Conservation (phyloP, 2,113 vertebrate species). For the Solea solea region DNA sequence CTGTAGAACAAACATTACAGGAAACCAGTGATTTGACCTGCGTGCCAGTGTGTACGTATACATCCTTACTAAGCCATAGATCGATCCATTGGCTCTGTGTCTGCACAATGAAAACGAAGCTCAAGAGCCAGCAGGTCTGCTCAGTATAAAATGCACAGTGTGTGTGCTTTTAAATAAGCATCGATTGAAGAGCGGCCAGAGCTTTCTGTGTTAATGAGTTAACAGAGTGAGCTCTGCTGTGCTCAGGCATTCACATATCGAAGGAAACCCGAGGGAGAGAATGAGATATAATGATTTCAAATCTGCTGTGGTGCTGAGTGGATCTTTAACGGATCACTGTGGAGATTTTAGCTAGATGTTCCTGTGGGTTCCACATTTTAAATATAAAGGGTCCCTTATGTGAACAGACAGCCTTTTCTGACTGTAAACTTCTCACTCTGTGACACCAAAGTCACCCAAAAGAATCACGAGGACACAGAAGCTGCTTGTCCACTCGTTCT, state of each 20-base stretch:
- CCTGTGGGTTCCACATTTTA: neutral
- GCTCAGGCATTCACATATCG: slow-evolving; percentile 23
- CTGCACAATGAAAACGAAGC: slow-evolving; percentile 25
- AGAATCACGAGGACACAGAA: too few relatives aligned
- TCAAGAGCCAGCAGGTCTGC: neutral
- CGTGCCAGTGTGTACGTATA: neutral
- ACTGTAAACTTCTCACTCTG: too few relatives aligned
- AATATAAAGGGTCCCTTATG: neutral
- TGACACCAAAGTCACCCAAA: too few relatives aligned
- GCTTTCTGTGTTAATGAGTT: slow-evolving; percentile 42
- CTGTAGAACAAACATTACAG: neutral
- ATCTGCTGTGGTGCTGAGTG: neutral
- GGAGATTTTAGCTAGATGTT: slow-evolving; percentile 5
- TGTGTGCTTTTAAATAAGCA: slow-evolving; percentile 35
- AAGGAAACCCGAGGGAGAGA: neutral
- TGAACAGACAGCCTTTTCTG: too few relatives aligned
- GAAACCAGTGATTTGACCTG: slow-evolving; percentile 12
- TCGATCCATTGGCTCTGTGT: slow-evolving; percentile 10
- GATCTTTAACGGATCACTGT: neutral
- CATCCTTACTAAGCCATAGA: slow-evolving; percentile 4
- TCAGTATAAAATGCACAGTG: slow-evolving; percentile 28
- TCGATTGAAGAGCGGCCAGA: slow-evolving; percentile 22
- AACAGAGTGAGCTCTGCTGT: slow-evolving; percentile 24
- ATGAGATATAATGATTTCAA: slow-evolving; percentile 23
- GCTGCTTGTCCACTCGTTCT: too few relatives aligned